These are phyloP conservation scores for Aleiodes sp. DNA, from an alignment of 1,140 invertebrate genomes.

Conservation along the genomic window DNA sequence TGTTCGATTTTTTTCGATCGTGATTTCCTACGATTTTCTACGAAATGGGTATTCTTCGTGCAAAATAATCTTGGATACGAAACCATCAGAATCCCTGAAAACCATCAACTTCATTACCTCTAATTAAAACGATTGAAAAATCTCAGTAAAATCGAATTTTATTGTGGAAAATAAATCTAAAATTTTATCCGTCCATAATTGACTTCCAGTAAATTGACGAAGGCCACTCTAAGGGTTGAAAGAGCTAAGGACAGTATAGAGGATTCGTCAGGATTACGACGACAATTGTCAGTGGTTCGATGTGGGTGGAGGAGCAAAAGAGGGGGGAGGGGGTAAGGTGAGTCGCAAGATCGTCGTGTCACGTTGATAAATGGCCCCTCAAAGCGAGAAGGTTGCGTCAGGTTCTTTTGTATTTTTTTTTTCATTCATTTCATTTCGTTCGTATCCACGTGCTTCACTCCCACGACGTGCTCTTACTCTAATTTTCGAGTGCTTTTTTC, in stretches of 20 bases:
- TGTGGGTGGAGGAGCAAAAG: too few relatives aligned
- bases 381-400: conserved; percentile 50
- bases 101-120: too few relatives aligned
- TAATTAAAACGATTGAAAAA: too few relatives aligned
- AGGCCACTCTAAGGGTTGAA: background rate
- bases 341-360: conserved; percentile 57
- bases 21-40: too few relatives aligned
- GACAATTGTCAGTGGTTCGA: background rate
- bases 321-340: background rate
- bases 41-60: too few relatives aligned
- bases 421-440: conserved; percentile 1
- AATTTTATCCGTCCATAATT: too few relatives aligned
- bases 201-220: too few relatives aligned
- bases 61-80: too few relatives aligned
- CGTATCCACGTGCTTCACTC: conserved; percentile 52
- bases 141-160: too few relatives aligned
- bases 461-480: conserved; percentile 41
- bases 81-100: too few relatives aligned
- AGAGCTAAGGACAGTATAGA: background rate
- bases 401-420: conserved; percentile 33
- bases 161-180: too few relatives aligned
- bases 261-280: background rate
- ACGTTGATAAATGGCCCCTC: conserved; percentile 63
- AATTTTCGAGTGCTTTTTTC: background rate
- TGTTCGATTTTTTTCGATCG: too few relatives aligned